These are phyloP conservation scores for Caiman crocodilus DNA, from an alignment of 2,797 vertebrate genomes.

Conservation along the genomic window DNA sequence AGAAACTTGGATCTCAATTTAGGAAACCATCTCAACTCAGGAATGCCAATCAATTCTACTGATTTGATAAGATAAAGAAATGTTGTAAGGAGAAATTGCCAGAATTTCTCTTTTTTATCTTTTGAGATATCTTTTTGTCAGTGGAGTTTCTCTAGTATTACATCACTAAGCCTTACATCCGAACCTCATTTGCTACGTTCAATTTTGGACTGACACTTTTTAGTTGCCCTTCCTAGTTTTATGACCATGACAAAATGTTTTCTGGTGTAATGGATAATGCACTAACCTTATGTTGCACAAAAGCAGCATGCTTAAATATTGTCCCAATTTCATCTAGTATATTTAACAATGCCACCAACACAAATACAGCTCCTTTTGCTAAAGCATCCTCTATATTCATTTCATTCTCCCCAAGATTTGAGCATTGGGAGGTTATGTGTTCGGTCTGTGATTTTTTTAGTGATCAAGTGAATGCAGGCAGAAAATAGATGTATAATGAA, in stretches of 20 bases:
- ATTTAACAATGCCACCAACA: background rate
- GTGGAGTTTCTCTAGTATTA: background rate
- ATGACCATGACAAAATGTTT: background rate
- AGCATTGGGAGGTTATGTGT: background rate
- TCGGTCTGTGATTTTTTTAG: background rate
- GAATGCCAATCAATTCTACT: background rate
- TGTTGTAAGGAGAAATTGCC: too few relatives aligned
- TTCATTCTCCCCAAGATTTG: background rate
- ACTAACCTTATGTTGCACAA: background rate
- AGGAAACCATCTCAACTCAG: background rate
- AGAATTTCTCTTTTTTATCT: too few relatives aligned
- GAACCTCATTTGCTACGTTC: background rate
- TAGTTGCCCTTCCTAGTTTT: background rate
- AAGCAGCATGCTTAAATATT: background rate
- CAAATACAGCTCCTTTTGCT: background rate
- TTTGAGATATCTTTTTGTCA: background rate
- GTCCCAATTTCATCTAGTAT: background rate
- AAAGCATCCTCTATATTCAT: background rate
- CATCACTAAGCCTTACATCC: background rate
- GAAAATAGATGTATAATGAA: conserved; percentile 10
- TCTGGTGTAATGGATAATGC: background rate
- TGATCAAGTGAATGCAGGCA: conserved; percentile 5
- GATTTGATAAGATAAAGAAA: too few relatives aligned
- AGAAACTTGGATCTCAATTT: background rate
- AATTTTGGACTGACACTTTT: background rate